Evolutionary conservation across 2,797 vertebrate species (phyloP).

Genomic region (Esox masquinongy): DNA sequence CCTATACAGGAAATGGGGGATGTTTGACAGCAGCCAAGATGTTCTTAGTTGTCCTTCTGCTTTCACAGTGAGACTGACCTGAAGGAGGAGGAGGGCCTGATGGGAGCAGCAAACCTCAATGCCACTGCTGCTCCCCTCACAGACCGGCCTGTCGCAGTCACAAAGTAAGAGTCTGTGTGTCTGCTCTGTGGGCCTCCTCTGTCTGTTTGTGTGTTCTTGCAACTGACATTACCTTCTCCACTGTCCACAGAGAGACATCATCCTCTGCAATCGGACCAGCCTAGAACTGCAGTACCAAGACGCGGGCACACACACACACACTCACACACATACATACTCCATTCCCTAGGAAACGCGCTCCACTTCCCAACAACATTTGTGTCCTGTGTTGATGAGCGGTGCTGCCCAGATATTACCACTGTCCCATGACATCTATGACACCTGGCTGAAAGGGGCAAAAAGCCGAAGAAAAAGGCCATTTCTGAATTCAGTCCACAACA

Average conservation of each 20-base stretch:
- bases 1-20: background rate
- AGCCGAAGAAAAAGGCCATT: background rate
- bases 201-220: background rate
- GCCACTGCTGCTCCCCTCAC: conserved; percentile 45
- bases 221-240: background rate
- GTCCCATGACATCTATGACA: background rate
- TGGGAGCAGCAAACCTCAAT: conserved; percentile 48
- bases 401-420: conserved; percentile 26
- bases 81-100: conserved; percentile 36
- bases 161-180: conserved; percentile 56
- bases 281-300: conserved; percentile 36
- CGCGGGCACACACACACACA: conserved; percentile 23
- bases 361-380: conserved; percentile 42
- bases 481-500: background rate
- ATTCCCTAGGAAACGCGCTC: conserved; percentile 6
- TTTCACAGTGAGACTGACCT: conserved; percentile 60
- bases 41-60: background rate
- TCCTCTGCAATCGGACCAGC: conserved; percentile 66
- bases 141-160: conserved; percentile 47
- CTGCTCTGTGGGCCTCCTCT: background rate
- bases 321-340: conserved; percentile 16
- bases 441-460: background rate
- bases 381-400: conserved; percentile 53
- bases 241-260: conserved; percentile 58
- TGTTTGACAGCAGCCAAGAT: background rate